Percentiles rank a stretch among this genome's conserved stretches.
Conservation (phyloP, 2,888 invertebrate genomes). For the Caenorhabditis wallacei region DNA sequence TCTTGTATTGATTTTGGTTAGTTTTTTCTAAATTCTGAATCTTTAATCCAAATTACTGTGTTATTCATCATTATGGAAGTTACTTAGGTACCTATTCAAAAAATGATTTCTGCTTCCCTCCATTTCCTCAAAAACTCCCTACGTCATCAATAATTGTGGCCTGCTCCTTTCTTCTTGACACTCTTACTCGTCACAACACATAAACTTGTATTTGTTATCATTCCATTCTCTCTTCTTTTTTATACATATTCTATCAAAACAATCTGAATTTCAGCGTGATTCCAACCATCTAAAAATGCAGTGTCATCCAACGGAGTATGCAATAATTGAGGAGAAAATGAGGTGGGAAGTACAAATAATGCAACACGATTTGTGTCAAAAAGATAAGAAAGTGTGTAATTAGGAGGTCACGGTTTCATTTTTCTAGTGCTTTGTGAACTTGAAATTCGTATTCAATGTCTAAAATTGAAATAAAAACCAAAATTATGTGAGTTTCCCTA, state of each 20-base stretch:
- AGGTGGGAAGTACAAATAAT: slow-evolving; percentile 25
- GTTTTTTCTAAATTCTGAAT: too few relatives aligned
- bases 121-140: not conserved
- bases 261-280: not conserved
- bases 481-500: slow-evolving; percentile 5
- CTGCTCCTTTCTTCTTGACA: not conserved
- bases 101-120: not conserved
- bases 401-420: slow-evolving; percentile 40
- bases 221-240: not conserved
- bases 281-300: slow-evolving; percentile 23
- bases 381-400: slow-evolving; percentile 29
- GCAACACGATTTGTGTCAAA: slow-evolving; percentile 18
- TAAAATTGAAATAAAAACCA: not conserved
- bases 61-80: too few relatives aligned
- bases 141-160: slow-evolving; percentile 11
- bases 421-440: not conserved
- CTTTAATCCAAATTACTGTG: too few relatives aligned
- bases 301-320: slow-evolving; percentile 54
- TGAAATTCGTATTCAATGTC: not conserved
- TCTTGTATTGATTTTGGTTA: not conserved
- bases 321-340: slow-evolving; percentile 56
- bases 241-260: not conserved
- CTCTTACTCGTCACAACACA: slow-evolving; percentile 7
- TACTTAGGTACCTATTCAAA: not conserved
- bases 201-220: slow-evolving; percentile 27